Evolutionary conservation across 2,888 invertebrate species (phyloP), one percentile per base, ranked within the genome.

Genomic region (Caenorhabditis drosophilae): DNA sequence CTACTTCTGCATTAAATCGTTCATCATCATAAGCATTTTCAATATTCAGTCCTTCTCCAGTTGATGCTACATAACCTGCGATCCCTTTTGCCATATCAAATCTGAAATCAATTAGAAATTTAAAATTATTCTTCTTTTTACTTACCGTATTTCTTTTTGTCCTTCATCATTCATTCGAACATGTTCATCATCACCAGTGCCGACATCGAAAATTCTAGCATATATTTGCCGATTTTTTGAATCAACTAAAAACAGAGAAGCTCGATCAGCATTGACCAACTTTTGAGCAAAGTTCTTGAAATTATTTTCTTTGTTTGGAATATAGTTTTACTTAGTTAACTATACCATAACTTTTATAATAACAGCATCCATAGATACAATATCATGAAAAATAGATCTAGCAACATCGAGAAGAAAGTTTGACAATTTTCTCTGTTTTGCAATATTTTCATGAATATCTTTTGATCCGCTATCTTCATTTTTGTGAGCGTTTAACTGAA

Each of bases 301-400:
- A 41, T n/a, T n/a, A n/a, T 27, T 22, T 36, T 36, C 36, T 15
- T 9, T 9, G n/a, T 4, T 4, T 22, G 23, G 16, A 16, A 2
- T 16, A 12, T 2, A 18, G 27, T 23, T 34, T 12, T n/a, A 27
- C 15, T 25, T 40, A 11, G 38, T 27, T 40, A 1, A 15, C 12
- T 15, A 6, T 79, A 87, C 87, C 88, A 92, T 89, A 60, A 92
- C 90, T 83, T 90, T 90, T 84, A 90, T 89, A 31, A 92, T 91
- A 0, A 92, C 87, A 58, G 89, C 88, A 76, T 92, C 91, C 87
- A 92, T 89, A 70, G 90, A 90, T 45, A 90, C 89, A 88, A 92
- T 92, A 80, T 92, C 91, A 86, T 92, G 91, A 82, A 92, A 92
- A 81, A 92, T 91, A 9, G 90, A 90, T 84, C 90, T 91, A 46